Base-by-base conservation (phyloP, 2,113 vertebrate genomes). In the Scartelaos histophorus region DNA sequence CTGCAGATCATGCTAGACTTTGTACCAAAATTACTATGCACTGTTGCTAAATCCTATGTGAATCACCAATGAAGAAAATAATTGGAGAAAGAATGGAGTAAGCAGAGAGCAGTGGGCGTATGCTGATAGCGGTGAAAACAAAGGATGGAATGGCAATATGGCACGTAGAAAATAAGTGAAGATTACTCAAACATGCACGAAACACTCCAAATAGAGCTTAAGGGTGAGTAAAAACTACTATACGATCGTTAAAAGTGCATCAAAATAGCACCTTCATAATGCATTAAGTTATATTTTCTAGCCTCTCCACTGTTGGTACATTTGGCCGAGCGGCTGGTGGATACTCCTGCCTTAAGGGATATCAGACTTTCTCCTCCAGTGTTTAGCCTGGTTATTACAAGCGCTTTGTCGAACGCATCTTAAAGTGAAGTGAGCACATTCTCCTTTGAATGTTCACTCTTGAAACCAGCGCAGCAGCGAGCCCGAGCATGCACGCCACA, bases 401-500 rank as follows among this genome's bases (percentile, higher is more conserved):
- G 17, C 61, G 34, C 19, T 64, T 64, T 64, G 34, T 43, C 34
- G 17, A 38, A 35, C 3, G 61, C 34, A 38, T 35, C 61, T 64
- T 12, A 64, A 64, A 64, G 19, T 38, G 34, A 34, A 38, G 34
- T 64, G 34, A 64, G 43, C 29, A 38, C 17, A 64, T 64, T 64
- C 61, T 34, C 60, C 34, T 64, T 64, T 64, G 35, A 64, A 64
- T 43, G 17, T 10, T 19, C 61, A n/a, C 35, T 64, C 34, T 64
- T 64, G 16, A 64, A 64, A 38, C 22, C 38, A 46, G n/a, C 43
- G 5, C 43, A 24, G 38, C 38, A 66, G 21, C 38, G 11, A 46
- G 43, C 12, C 38, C 35, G 16, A 22, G 43, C 43, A 22, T 47
- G 21, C 21, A 47, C n/a, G 12, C 21, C 12, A n/a, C 17, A 64